A percentile compares a stretch with the other conserved stretches of the same genome.
These are phyloP conservation scores for Thaumetopoea pityocampa DNA, from an alignment of 1,140 invertebrate genomes.

Conservation along the genomic window DNA sequence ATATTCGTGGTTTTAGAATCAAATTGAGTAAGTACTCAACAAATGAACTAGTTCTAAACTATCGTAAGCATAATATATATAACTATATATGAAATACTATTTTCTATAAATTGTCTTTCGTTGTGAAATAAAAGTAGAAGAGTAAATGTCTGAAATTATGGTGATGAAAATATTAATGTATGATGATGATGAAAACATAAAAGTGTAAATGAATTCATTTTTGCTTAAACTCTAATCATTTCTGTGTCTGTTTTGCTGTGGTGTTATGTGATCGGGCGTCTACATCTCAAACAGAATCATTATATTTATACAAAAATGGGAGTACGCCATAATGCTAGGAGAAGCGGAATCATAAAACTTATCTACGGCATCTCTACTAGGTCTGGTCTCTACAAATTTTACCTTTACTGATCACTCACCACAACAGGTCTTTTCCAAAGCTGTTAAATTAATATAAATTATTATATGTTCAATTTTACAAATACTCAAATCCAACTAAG, in stretches of 20 bases:
- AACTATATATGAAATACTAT: conserved; percentile 3
- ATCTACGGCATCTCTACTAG: conserved; percentile 51
- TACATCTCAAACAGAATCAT: conserved; percentile 14
- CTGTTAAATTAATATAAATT: conserved; percentile 67
- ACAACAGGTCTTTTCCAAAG: conserved; percentile 76
- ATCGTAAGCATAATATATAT: conserved; percentile 6
- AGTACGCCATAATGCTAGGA: conserved; percentile 38
- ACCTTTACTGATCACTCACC: conserved; percentile 67
- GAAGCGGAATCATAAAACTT: conserved; percentile 46
- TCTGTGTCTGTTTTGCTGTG: conserved; percentile 17
- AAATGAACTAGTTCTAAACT: conserved; percentile 7
- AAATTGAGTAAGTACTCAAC: conserved; percentile 2
- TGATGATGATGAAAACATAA: too few species aligned
- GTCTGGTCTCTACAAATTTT: conserved; percentile 44
- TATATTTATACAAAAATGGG: conserved; percentile 32
- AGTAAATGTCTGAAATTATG: too few species aligned
- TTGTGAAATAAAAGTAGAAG: too few species aligned
- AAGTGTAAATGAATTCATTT: too few species aligned
- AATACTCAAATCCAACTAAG: conserved; percentile 14
- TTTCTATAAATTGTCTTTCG: too few species aligned
- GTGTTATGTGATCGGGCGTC: conserved; percentile 22
- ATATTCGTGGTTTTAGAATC: conserved; percentile 2
- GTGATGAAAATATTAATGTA: too few species aligned
- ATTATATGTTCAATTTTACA: conserved; percentile 33
- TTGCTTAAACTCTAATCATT: too few species aligned